Conservation (phyloP, 2,113 vertebrate genomes). For the Sorex araneus region DNA sequence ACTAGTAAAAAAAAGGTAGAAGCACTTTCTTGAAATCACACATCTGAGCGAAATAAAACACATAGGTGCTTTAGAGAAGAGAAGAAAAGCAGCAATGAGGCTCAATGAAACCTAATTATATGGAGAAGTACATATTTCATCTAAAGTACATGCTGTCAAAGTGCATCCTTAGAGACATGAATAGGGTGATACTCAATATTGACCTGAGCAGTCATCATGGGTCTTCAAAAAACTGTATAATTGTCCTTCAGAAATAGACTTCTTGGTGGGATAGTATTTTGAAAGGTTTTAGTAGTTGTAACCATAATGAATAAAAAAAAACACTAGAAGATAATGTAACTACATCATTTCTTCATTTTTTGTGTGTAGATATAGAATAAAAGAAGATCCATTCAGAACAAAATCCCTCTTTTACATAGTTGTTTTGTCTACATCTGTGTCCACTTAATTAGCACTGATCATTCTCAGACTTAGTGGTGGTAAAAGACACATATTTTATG, state of each 20-base stretch:
- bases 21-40: not conserved
- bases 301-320: conserved; percentile 39
- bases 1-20: not conserved
- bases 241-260: conserved; percentile 43
- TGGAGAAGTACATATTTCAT: conserved; percentile 21
- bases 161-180: not conserved
- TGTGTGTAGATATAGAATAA: not conserved
- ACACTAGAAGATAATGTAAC: not conserved
- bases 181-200: conserved; percentile 23
- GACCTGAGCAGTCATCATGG: conserved; percentile 17
- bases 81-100: not conserved
- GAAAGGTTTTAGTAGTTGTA: not conserved
- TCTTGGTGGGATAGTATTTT: conserved; percentile 42
- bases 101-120: conserved; percentile 27
- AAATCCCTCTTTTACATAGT: not conserved
- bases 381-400: not conserved
- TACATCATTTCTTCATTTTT: conserved; percentile 5
- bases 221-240: conserved; percentile 41
- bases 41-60: conserved; percentile 12
- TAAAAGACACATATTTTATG: not conserved
- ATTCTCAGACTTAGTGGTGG: not conserved
- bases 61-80: not conserved
- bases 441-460: not conserved
- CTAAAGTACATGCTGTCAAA: not conserved
- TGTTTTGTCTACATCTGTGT: not conserved